Base-by-base conservation (phyloP, 2,888 invertebrate species). In the Andrena dorsata region DNA sequence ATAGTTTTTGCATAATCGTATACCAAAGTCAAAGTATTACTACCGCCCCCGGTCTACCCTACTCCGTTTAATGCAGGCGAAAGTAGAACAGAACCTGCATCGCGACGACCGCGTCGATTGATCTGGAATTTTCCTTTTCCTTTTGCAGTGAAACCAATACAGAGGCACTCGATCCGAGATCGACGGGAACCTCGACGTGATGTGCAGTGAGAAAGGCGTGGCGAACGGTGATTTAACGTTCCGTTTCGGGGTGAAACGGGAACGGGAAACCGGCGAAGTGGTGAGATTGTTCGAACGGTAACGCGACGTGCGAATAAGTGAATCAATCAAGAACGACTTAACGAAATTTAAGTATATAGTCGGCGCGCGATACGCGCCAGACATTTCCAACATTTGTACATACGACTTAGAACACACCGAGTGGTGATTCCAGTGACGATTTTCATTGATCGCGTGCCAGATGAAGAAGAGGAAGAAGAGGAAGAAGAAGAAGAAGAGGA, bases 101-200 rank as follows among this genome's bases (percentile, higher is more conserved):
- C 41, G 4, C 10, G 23, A 20, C 6, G 23, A 53, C 0, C 53
- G 1, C 41, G 1, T 4, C 28, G 47, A 53, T 28, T 73, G 28
- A 80, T 56, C 61, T 10, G 10, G 7, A 7, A 2, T 2, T 65
- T 49, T 68, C 41, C 23, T 8, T 66, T 49, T 65, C 20, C 49
- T 86, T 86, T 92, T 93, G 41, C 92, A 93, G 93, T 93, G 92
- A 93, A 92, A 91, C 88, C 90, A 86, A 90, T 90, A 76, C 76
- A 80, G 83, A 70, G 84, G 78, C 71, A 81, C 64, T 81, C 88
- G 89, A 82, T 80, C 83, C 82, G 80, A 86, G 85, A 81, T 86
- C 88, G 83, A 89, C 88, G 85, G 88, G 88, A 91, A 92, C 88
- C 90, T 87, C 84, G 90, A 89, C 88, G 89, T 91, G 90, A 81